Conservation (phyloP, 2,888 invertebrate species). For the Dendrolimus pini region DNA sequence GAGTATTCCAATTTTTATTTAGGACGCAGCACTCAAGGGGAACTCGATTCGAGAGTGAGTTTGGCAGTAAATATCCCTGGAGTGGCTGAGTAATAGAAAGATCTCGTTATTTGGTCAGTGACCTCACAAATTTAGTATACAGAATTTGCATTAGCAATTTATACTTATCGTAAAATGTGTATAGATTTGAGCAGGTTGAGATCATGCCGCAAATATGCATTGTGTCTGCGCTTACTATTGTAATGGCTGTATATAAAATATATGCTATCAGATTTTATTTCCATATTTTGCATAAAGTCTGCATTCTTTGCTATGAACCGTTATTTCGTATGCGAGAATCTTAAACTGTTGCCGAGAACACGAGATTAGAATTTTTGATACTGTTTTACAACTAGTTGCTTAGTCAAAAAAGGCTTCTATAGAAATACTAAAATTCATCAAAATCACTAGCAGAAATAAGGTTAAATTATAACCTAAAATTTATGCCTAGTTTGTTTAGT, state of each 20-base stretch:
- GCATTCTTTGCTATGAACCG: neutral
- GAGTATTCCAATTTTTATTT: slow-evolving; percentile 26
- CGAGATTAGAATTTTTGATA: neutral
- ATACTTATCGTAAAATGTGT: slow-evolving; percentile 31
- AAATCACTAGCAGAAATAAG: too few relatives aligned
- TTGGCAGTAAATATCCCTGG: slow-evolving; percentile 7
- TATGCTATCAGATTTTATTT: neutral
- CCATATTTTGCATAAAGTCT: neutral
- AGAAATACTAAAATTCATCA: too few relatives aligned
- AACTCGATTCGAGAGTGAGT: slow-evolving; percentile 14
- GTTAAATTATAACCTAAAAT: too few relatives aligned
- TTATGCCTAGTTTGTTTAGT: too few relatives aligned
- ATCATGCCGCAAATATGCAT: neutral
- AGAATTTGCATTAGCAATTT: slow-evolving; percentile 24
- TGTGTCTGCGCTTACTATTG: neutral
- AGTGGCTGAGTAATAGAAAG: slow-evolving; percentile 9
- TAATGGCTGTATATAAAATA: neutral
- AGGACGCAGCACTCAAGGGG: slow-evolving; percentile 10
- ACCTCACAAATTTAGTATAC: slow-evolving; percentile 29
- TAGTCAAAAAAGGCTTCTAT: too few relatives aligned
- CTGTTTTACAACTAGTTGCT: too few relatives aligned
- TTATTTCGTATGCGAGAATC: neutral
- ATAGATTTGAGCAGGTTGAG: slow-evolving; percentile 30
- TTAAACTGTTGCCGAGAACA: neutral
- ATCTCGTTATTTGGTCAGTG: slow-evolving; percentile 38